Base-by-base conservation (phyloP, 2,888 invertebrate genomes). In the Conops quadrifasciatus region DNA sequence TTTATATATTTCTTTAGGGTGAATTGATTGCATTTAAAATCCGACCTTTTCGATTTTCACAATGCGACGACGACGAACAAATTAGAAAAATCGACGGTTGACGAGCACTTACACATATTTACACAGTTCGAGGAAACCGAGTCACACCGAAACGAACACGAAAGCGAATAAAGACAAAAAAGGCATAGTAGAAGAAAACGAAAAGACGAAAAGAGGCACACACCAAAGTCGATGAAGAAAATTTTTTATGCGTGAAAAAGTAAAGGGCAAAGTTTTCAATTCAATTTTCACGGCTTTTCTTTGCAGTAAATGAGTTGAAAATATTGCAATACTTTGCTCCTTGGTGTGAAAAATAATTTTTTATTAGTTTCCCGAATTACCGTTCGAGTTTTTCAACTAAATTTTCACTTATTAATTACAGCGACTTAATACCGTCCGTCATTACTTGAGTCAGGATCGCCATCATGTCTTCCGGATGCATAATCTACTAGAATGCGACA, bases 381-480 rank as follows among this genome's bases (percentile, higher is more conserved):
- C 75, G 75, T 75, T 71, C 70, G 62, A 71, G 69, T 73, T 75
- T 74, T 74, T 71, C 64, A 73, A 72, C 73, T 71, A 72, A 70
- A 73, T 73, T 76, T 74, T 72, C 60, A 75, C 71, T 63, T 70
- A 63, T 72, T 75, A 74, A 67, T 75, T 76, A 74, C 70, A 76
- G 73, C 74, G 76, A 76, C 68, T 74, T 76, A 66, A 74, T 75
- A 74, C 77, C 51, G 68, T 68, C 78, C 77, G 78, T 79, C 79
- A 79, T 79, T 77, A 76, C 76, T 78, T 78, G 77, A 80, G 77
- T 78, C 74, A 78, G 77, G 77, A 76, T 90, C 92, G 92, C 92
- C 92, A 92, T 92, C 82, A 81, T 83, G 88, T 88, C 88, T 84
- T 85, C 89, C 89, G 89, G 89, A 89, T 89, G 88, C 89, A 76